Conservation (phyloP, 1,140 invertebrate genomes). For the Druon quercuslanigerum region DNA sequence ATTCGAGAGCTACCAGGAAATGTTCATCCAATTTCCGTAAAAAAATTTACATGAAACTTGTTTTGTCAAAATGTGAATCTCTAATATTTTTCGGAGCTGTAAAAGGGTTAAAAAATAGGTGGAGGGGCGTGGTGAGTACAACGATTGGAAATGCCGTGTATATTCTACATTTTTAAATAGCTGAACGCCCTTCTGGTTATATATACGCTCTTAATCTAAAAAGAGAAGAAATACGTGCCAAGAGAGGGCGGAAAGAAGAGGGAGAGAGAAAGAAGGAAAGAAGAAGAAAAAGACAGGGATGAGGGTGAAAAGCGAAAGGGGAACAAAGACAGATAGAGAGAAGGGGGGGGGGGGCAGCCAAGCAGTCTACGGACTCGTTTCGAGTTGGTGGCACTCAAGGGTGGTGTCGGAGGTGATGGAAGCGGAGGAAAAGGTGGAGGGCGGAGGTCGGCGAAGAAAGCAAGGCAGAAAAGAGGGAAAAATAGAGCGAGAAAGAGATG, state of each 20-base stretch:
- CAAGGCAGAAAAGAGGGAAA: neutral
- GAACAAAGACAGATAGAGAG: constrained; percentile 5
- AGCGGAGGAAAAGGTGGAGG: constrained; percentile 12
- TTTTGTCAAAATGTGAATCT: neutral
- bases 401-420: constrained; percentile 19
- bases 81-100: constrained; percentile 9
- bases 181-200: neutral
- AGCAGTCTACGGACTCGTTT: constrained; percentile 25
- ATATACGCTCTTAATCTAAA: constrained; percentile 11
- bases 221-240: neutral
- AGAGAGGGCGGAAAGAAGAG: neutral
- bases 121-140: neutral
- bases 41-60: neutral
- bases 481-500: constrained; percentile 23
- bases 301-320: neutral
- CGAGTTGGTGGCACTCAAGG: constrained; percentile 7
- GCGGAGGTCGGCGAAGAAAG: neutral
- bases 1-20: too few species aligned
- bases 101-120: neutral
- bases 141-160: neutral
- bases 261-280: constrained; percentile 18
- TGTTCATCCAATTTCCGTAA: too few species aligned
- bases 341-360: neutral
- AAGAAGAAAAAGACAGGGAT: neutral
- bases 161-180: constrained; percentile 27